Conservation (phyloP, 1,140 invertebrate genomes). For the Hyphantria cunea region DNA sequence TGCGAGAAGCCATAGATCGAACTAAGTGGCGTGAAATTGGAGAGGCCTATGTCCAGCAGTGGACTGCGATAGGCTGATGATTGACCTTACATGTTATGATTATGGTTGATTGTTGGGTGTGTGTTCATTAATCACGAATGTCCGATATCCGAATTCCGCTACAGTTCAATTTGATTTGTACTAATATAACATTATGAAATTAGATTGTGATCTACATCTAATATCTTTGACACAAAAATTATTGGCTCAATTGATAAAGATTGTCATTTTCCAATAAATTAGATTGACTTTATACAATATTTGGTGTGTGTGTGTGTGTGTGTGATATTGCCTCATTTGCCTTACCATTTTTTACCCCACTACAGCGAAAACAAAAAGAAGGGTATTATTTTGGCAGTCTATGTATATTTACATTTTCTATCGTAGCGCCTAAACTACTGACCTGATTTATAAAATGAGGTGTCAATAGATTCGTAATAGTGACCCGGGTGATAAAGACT, state of each 20-base stretch:
- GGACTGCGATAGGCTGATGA: no score
- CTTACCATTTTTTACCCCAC: neutral
- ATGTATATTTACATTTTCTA: no score
- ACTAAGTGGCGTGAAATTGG: no score
- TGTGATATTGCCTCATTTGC: slow-evolving; percentile 10
- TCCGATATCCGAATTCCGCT: slow-evolving; percentile 3
- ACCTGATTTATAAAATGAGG: no score
- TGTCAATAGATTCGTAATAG: no score
- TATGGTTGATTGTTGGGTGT: slow-evolving; percentile 24
- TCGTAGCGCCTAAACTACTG: no score
- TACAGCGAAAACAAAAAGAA: no score
- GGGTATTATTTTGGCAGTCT: no score
- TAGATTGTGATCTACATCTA: slow-evolving; percentile 32
- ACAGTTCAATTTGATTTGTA: slow-evolving; percentile 6
- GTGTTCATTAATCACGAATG: slow-evolving; percentile 32
- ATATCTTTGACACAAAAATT: slow-evolving; percentile 21
- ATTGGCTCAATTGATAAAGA: slow-evolving; percentile 7
- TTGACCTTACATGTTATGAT: neutral
- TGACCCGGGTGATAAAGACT: no score
- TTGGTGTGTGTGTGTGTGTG: neutral
- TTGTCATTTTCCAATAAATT: slow-evolving; percentile 20
- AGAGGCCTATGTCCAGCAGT: no score
- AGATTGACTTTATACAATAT: neutral
- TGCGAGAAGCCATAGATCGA: no score
- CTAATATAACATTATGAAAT: slow-evolving; percentile 11